Base-by-base conservation (phyloP, 2,888 invertebrate species). In the Macrosiphum euphorbiae region DNA sequence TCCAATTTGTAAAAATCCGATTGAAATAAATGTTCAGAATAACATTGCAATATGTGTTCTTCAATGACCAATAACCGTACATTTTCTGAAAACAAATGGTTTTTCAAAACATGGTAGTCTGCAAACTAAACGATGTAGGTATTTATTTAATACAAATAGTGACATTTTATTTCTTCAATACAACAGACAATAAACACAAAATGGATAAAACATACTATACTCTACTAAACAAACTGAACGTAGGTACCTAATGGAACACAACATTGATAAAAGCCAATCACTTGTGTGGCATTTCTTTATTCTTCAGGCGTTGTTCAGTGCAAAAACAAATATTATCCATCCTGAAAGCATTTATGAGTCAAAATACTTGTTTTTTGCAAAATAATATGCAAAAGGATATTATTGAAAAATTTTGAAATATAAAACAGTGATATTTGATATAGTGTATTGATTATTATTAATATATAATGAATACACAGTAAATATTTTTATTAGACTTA, bases 401-500 rank as follows among this genome's bases (percentile, higher is more conserved):
- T 92, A 61, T 84, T 88, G 84, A 92, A 93, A 90, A 92, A 93
- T 58, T 93, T 85, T 93, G 84, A 44, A 89, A 93, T 85, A 93
- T 90, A 44, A 78, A 41, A 85, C 35, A 93, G 85, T 41, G 8
- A 35, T 67, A 90, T 47, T 90, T 85, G 55, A 90, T 90, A 93
- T 26, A 90, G 93, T 93, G 93, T 93, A 93, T 93, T 89, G 78
- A 92, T 92, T 92, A 93, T 84, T 50, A 93, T 92, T 92, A 92
- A 92, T n/a, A 88, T 55, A 92, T 89, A 85, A 93, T 90, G 28
- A 93, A 93, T 93, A 93, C 93, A 93, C 89, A 61, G 35, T 93
- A 93, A 93, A 89, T 61, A 93, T 89, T 92, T 92, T 86, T 61
- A 50, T 88, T 90, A 93, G 61, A 93, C 47, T 89, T 88, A 55